Percentiles rank a stretch among this genome's conserved stretches.
These are phyloP conservation scores for Andrena hattorfiana DNA, from an alignment of 2,888 invertebrate genomes.

Conservation along the genomic window DNA sequence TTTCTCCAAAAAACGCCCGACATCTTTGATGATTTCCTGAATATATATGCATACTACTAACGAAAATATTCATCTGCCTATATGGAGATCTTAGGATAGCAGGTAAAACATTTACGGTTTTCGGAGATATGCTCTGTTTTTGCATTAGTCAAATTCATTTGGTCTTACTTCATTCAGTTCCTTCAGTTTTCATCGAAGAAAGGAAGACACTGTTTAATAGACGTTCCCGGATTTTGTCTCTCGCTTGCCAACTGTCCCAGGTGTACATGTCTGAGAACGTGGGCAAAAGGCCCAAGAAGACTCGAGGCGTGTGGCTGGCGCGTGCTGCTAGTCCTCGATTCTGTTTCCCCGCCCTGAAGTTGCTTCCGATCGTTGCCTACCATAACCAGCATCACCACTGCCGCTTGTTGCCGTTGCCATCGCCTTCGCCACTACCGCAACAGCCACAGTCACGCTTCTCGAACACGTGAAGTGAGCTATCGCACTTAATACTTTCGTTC, in stretches of 20 bases:
- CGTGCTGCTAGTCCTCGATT: conserved; percentile 81
- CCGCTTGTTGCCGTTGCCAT: conserved; percentile 49
- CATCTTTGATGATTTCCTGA: background rate
- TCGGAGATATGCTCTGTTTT: background rate
- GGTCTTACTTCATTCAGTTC: background rate
- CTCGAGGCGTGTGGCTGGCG: conserved; percentile 84
- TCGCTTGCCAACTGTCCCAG: conserved; percentile 85
- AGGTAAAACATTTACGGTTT: background rate
- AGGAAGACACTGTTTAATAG: conserved; percentile 67
- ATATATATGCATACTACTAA: background rate
- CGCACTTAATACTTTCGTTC: too few relatives aligned
- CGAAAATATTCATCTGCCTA: background rate
- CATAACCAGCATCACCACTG: conserved; percentile 59
- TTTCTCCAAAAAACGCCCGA: background rate
- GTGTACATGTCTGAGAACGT: conserved; percentile 73
- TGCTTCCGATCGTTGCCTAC: conserved; percentile 76
- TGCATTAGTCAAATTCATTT: background rate
- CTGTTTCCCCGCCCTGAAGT: conserved; percentile 75
- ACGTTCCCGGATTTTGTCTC: conserved; percentile 71
- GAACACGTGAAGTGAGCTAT: conserved; percentile 62
- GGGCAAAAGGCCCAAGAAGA: conserved; percentile 65
- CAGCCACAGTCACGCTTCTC: conserved; percentile 68
- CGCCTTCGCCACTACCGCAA: conserved; percentile 59
- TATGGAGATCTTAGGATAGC: too few relatives aligned
- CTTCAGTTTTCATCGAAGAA: conserved; percentile 42